Evolutionary conservation across 2,113 vertebrate species (phyloP).

Genomic region (Zapus hudsonius): DNA sequence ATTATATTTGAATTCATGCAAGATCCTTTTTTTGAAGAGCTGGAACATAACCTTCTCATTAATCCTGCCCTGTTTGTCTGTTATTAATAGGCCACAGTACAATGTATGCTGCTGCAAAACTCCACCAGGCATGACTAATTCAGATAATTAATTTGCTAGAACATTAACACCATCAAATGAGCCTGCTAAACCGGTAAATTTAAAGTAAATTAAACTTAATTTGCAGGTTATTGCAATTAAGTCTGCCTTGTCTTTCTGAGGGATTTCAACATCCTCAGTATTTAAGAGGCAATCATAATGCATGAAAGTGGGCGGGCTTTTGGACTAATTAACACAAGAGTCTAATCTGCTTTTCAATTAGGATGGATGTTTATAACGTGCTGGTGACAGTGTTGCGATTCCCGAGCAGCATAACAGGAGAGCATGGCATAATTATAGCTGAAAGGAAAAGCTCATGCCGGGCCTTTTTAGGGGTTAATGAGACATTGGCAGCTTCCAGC

Average conservation of each 20-base stretch:
- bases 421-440: conserved; percentile 91
- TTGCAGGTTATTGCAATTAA: conserved; percentile 98
- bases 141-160: conserved; percentile 99
- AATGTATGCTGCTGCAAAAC: conserved; percentile 92
- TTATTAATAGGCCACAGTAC: conserved; percentile 94
- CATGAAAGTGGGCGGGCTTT: conserved; percentile 92
- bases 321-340: conserved; percentile 91
- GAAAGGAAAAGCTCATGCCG: conserved; percentile 94
- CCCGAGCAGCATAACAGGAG: conserved; percentile 89
- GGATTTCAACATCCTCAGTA: conserved; percentile 93
- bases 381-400: conserved; percentile 90
- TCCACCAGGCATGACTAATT: conserved; percentile 98
- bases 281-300: conserved; percentile 95
- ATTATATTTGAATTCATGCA: conserved; percentile 88
- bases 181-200: conserved; percentile 96
- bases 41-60: conserved; percentile 90
- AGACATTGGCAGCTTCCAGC: conserved; percentile 98
- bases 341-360: conserved; percentile 97
- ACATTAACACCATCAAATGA: conserved; percentile 98
- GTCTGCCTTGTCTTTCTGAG: conserved; percentile 93
- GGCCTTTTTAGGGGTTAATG: conserved; percentile 99
- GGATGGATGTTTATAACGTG: conserved; percentile 90
- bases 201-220: conserved; percentile 97
- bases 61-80: conserved; percentile 97
- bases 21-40: conserved; percentile 83